phyloP scores from a whole-genome alignment of 1,140 invertebrate species.

The Nixonia krombeini region DNA sequence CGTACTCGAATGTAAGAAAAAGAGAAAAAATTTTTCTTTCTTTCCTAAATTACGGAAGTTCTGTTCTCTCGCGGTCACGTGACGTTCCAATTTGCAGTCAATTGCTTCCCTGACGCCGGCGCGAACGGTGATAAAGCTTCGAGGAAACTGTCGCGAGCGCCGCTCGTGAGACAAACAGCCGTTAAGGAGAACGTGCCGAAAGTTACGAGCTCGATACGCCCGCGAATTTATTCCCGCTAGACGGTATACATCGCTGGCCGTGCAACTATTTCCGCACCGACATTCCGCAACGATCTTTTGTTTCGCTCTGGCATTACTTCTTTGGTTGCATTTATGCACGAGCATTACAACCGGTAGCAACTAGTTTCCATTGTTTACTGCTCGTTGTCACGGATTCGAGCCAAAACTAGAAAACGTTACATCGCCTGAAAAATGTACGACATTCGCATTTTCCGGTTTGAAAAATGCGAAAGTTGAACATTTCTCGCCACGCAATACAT shows the following conservation, averaged over 20 bases:
- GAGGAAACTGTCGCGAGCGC: too few species aligned
- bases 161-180: constrained; percentile 31
- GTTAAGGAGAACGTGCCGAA: constrained; percentile 22
- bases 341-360: constrained; percentile 38
- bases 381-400: constrained; percentile 24
- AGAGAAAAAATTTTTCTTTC: too few species aligned
- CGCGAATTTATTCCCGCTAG: constrained; percentile 29
- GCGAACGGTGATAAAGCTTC: too few species aligned
- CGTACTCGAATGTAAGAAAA: too few species aligned
- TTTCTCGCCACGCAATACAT: too few species aligned
- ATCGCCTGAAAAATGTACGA: too few species aligned
- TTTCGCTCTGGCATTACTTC: constrained; percentile 32
- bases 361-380: constrained; percentile 28
- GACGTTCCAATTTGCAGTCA: too few species aligned
- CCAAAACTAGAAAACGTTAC: constrained; percentile 5
- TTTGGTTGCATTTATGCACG: constrained; percentile 37
- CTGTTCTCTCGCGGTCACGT: too few species aligned
- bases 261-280: constrained; percentile 28
- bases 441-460: too few species aligned
- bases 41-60: too few species aligned
- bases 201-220: constrained; percentile 24
- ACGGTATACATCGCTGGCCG: constrained; percentile 28
- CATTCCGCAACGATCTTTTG: constrained; percentile 45
- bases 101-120: too few species aligned
- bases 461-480: too few species aligned